Evolutionary conservation across 2,888 invertebrate genomes (phyloP), one percentile per base, ranked within the genome.

Genomic region (Tethea ocularis): DNA sequence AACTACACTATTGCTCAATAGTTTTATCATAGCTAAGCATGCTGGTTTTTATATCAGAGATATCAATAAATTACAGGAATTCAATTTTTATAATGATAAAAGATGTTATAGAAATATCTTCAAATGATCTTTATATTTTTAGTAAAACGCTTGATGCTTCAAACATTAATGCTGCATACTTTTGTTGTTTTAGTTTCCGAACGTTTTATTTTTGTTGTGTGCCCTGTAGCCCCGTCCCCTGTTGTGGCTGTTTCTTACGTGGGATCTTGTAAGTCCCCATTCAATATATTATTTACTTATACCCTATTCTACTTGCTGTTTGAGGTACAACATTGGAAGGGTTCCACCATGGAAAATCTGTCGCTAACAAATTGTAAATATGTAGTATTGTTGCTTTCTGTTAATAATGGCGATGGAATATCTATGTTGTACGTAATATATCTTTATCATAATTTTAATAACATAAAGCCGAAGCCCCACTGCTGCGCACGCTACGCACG

Each of bases 221-320:
- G 88, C 87, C 86, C 87, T 87, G 71, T 91, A 92, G 92, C 89
- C 85, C 78, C 86, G 81, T 62, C 91, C 93, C 88, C 87, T 93
- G 91, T 93, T 91, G 89, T 93, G 91, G 93, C 92, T 89, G 93
- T 90, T 93, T 87, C 93, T 93, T 80, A 91, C 93, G 76, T 93
- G 93, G 93, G 92, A 92, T 88, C 84, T 92, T 77, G 92, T 93
- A 91, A 93, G 93, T 93, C 86, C 91, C 92, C 78, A 64, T 68
- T 75, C 61, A 75, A 74, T 77, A 80, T 77, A 77, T 79, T 78
- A 74, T 78, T 73, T 72, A 68, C 65, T 61, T 59, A 51, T 52
- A 59, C 57, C 56, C 61, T 56, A 20, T 58, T 36, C 51, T 33
- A 36, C n/a, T 56, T 51, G 54, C 55, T 56, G 38, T 38, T 38